Percentiles rank a stretch among this genome's conserved stretches.
These are phyloP conservation scores for Grammomys surdaster DNA, from an alignment of 2,113 vertebrate genomes.

Conservation along the genomic window DNA sequence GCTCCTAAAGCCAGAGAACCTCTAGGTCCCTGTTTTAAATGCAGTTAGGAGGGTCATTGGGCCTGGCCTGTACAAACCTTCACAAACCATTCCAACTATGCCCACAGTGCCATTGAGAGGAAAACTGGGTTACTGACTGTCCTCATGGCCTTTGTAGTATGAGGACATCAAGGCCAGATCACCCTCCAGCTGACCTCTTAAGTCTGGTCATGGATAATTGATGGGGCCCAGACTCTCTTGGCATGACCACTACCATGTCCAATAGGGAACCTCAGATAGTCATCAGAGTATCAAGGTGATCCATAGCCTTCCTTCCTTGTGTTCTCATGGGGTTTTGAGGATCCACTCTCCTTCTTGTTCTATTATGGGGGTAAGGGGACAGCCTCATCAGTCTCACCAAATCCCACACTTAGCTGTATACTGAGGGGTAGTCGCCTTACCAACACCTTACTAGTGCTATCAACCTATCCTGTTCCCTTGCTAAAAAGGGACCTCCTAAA, in stretches of 20 bases:
- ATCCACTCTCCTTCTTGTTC: not conserved
- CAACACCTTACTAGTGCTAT: not conserved
- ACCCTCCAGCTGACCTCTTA: not conserved
- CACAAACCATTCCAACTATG: not conserved
- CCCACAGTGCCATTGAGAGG: not conserved
- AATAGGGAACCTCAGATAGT: not conserved
- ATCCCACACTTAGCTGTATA: not conserved
- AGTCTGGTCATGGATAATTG: not conserved
- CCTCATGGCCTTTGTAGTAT: not conserved
- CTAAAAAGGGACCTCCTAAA: not conserved
- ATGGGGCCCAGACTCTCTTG: not conserved
- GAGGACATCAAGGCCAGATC: not conserved
- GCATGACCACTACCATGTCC: not conserved
- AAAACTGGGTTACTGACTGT: not conserved
- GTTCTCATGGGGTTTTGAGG: not conserved
- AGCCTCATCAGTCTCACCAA: not conserved
- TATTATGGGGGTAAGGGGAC: too few relatives aligned
- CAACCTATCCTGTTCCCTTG: not conserved
- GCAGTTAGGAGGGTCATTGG: not conserved
- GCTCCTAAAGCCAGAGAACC: not conserved
- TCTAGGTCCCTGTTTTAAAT: not conserved
- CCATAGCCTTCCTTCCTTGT: not conserved
- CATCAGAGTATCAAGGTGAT: not conserved
- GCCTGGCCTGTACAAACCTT: not conserved
- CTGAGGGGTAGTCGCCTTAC: not conserved